These are phyloP conservation scores for Romanomermis culicivorax DNA, from an alignment of 2,888 invertebrate species.

Conservation along the genomic window DNA sequence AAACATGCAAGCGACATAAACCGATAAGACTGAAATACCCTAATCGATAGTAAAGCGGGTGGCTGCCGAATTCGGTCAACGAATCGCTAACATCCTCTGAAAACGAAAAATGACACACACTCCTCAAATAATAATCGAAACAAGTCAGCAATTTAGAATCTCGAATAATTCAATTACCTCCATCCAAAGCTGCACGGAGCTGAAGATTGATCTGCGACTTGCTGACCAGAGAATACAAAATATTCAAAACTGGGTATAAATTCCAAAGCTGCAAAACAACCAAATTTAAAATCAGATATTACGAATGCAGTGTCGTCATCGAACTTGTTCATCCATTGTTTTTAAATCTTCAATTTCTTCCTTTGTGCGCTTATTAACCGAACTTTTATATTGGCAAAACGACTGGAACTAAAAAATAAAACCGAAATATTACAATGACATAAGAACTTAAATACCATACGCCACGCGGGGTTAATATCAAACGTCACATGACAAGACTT, in stretches of 20 bases:
- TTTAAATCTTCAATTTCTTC: conserved; percentile 43
- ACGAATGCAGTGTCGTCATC: too few relatives aligned
- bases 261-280: conserved; percentile 50
- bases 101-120: conserved; percentile 3
- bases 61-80: conserved; percentile 84
- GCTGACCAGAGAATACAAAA: conserved; percentile 84
- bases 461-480: not conserved
- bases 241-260: conserved; percentile 87
- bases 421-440: not conserved
- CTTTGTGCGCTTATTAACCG: conserved; percentile 48
- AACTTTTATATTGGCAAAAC: conserved; percentile 58
- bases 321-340: conserved; percentile 58
- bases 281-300: not conserved
- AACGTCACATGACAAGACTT: too few relatives aligned
- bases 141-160: too few relatives aligned
- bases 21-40: conserved; percentile 96
- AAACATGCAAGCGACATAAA: conserved; percentile 72
- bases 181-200: conserved; percentile 50
- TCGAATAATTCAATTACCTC: conserved; percentile 31
- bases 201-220: conserved; percentile 95
- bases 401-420: conserved; percentile 36
- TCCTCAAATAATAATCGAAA: too few relatives aligned
- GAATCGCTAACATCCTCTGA: conserved; percentile 50
- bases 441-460: not conserved
- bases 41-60: conserved; percentile 92